phyloP scores from a whole-genome alignment of 1,140 invertebrate genomes.

The Drosophila parabipectinata region DNA sequence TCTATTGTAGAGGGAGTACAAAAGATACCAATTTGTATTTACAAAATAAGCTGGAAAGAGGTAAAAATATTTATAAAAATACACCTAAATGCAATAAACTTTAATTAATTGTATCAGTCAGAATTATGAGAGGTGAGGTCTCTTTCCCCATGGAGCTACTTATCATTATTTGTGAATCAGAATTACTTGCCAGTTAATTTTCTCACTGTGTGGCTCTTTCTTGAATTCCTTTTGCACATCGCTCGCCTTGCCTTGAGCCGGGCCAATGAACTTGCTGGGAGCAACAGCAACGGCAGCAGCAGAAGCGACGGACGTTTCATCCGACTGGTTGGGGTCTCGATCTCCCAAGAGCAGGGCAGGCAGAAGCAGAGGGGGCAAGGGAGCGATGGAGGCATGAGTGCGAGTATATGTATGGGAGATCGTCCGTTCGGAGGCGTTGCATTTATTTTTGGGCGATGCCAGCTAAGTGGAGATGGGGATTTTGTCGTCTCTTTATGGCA shows the following conservation, averaged over 20 bases:
- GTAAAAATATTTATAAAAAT: constrained; percentile 30
- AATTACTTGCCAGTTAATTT: constrained; percentile 33
- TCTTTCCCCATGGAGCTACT: too few relatives aligned
- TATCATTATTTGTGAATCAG: constrained; percentile 9
- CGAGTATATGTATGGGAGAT: constrained; percentile 50
- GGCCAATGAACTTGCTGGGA: constrained; percentile 62
- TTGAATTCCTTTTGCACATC: constrained; percentile 54
- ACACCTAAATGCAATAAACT: constrained; percentile 24
- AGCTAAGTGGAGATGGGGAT: constrained; percentile 35
- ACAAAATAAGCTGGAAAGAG: constrained; percentile 5
- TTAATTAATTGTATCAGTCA: neutral
- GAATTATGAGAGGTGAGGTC: too few relatives aligned
- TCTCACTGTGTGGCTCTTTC: constrained; percentile 25
- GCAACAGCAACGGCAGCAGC: constrained; percentile 48
- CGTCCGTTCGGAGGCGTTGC: constrained; percentile 54
- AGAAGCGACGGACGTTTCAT: constrained; percentile 24
- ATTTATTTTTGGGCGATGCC: constrained; percentile 79
- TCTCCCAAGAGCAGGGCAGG: constrained; percentile 19
- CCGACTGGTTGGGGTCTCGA: constrained; percentile 37
- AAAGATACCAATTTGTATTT: constrained; percentile 34
- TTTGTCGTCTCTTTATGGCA: constrained; percentile 70
- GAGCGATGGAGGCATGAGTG: constrained; percentile 12
- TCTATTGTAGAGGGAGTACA: constrained; percentile 11
- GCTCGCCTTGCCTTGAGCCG: constrained; percentile 48
- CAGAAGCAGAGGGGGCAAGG: neutral